These are phyloP conservation scores for Scaptomyza reducta DNA, from an alignment of 2,888 invertebrate genomes.

Conservation along the genomic window DNA sequence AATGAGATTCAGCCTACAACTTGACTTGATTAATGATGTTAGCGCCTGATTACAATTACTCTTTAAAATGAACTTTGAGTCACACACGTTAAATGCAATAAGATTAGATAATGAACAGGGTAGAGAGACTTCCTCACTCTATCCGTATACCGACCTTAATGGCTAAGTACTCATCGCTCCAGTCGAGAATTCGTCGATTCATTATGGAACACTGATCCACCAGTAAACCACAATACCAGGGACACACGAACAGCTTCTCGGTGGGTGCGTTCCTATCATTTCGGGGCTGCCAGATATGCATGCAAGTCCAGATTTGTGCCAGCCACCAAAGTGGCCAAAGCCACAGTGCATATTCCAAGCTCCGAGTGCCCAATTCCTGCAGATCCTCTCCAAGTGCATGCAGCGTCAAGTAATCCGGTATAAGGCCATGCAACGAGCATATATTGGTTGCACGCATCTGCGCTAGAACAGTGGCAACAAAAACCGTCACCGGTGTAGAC, in stretches of 20 bases:
- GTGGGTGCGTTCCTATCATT: conserved; percentile 93
- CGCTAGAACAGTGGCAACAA: conserved; percentile 88
- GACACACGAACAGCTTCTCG: conserved; percentile 92
- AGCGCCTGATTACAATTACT: conserved; percentile 68
- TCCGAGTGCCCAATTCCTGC: conserved; percentile 85
- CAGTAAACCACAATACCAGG: conserved; percentile 92
- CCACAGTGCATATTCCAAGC: conserved; percentile 89
- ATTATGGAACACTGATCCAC: conserved; percentile 93
- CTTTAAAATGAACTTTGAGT: conserved; percentile 50
- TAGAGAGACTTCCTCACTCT: too few species aligned
- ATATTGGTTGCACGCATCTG: conserved; percentile 87
- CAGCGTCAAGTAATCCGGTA: conserved; percentile 94
- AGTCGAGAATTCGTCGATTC: conserved; percentile 90
- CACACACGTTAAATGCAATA: background rate
- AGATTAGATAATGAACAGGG: too few species aligned
- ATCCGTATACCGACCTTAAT: conserved; percentile 82
- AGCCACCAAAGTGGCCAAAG: conserved; percentile 92
- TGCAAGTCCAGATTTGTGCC: conserved; percentile 94
- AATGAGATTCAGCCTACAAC: conserved; percentile 27
- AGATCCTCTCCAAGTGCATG: conserved; percentile 88
- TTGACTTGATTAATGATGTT: conserved; percentile 60
- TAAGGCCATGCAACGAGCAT: conserved; percentile 87
- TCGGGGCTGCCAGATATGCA: conserved; percentile 93
- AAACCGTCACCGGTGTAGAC: conserved; percentile 90
- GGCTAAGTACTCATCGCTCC: conserved; percentile 84